Evolutionary conservation across 1,140 invertebrate species (phyloP).

Genomic region (Bombus ignitus): DNA sequence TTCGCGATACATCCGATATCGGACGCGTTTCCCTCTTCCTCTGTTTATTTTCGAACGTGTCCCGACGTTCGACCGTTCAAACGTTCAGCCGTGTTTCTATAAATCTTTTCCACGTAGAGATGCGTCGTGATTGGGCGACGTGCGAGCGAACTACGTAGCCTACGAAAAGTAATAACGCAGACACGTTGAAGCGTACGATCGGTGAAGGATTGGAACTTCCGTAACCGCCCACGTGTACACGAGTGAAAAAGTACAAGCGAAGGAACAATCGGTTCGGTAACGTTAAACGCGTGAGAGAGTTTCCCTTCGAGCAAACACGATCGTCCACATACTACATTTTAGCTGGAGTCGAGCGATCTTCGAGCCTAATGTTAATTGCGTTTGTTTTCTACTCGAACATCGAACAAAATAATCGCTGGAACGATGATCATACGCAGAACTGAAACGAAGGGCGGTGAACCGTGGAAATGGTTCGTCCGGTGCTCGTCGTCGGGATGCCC

Average conservation of each 20-base stretch:
- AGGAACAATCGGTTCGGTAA: conserved; percentile 10
- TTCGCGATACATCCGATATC: neutral
- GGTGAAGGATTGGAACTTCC: too few relatives aligned
- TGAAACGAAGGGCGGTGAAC: conserved; percentile 74
- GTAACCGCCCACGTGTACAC: too few relatives aligned
- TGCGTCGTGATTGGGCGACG: too few relatives aligned
- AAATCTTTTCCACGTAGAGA: too few relatives aligned
- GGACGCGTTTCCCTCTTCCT: neutral
- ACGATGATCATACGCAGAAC: conserved; percentile 71
- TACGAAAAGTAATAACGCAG: too few relatives aligned
- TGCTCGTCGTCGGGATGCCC: conserved; percentile 74
- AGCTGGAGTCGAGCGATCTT: conserved; percentile 1
- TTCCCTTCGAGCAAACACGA: conserved; percentile 47
- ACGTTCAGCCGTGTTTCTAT: too few relatives aligned
- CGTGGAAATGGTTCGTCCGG: conserved; percentile 82
- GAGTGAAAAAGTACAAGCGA: too few relatives aligned
- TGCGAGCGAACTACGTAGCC: too few relatives aligned
- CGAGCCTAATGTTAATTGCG: conserved; percentile 48
- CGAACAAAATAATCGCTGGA: conserved; percentile 63
- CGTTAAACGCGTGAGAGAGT: conserved; percentile 53
- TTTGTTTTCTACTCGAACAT: conserved; percentile 39
- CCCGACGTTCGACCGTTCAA: neutral
- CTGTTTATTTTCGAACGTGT: neutral
- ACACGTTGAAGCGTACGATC: too few relatives aligned
- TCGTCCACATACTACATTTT: conserved; percentile 20